Evolutionary conservation across 2,113 vertebrate species (phyloP).

Genomic region (Marcusenius ussheri): DNA sequence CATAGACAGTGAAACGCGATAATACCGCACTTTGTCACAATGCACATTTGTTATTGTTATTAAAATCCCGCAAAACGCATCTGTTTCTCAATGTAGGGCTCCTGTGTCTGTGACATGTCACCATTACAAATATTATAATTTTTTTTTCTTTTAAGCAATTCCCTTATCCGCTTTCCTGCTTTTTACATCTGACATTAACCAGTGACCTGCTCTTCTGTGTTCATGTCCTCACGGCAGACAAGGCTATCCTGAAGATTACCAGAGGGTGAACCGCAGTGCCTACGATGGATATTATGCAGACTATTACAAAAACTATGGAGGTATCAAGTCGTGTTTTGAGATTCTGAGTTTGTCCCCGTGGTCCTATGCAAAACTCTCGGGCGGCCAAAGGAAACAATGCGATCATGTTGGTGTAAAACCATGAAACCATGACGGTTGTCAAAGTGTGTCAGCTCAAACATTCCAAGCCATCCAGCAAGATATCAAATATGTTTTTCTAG

Average conservation of each 20-base stretch:
- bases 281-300: slow-evolving; percentile 75
- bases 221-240: slow-evolving; percentile 56
- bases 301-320: slow-evolving; percentile 69
- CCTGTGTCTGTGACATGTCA: not conserved
- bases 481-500: too few species aligned
- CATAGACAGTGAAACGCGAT: not conserved
- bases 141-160: not conserved
- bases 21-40: not conserved
- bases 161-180: not conserved
- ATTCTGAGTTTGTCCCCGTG: not conserved
- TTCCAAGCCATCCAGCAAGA: not conserved
- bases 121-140: not conserved
- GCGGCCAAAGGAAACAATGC: not conserved
- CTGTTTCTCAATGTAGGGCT: not conserved
- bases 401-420: not conserved
- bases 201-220: not conserved
- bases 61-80: not conserved
- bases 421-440: not conserved
- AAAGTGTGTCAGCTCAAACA: not conserved
- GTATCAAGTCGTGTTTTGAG: slow-evolving; percentile 35
- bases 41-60: not conserved
- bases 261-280: slow-evolving; percentile 70
- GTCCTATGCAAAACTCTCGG: not conserved
- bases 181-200: not conserved
- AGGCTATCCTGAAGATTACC: slow-evolving; percentile 72